These are phyloP conservation scores for Thaumetopoea pityocampa DNA, from an alignment of 1,140 invertebrate species.

Conservation along the genomic window DNA sequence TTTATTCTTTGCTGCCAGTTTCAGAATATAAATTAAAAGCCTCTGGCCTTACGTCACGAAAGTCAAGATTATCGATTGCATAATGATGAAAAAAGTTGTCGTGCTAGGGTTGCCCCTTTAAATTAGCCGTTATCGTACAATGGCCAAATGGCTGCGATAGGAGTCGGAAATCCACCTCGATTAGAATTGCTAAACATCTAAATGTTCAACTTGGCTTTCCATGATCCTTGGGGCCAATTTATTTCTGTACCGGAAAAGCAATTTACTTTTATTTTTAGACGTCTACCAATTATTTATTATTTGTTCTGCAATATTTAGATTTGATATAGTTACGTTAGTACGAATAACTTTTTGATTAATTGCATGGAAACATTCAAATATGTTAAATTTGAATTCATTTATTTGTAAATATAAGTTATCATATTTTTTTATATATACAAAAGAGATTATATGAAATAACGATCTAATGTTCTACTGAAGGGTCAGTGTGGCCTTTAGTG, in stretches of 20 bases:
- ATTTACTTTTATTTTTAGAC: too few relatives aligned
- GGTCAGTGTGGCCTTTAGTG: neutral
- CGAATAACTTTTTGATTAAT: too few relatives aligned
- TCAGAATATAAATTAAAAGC: constrained; percentile 1
- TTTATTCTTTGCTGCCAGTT: too few relatives aligned
- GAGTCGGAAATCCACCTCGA: constrained; percentile 17
- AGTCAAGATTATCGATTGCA: constrained; percentile 31
- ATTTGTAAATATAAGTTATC: too few relatives aligned
- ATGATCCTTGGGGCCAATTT: constrained; percentile 2
- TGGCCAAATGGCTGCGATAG: constrained; percentile 14
- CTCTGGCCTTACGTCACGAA: constrained; percentile 13
- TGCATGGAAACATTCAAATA: too few relatives aligned
- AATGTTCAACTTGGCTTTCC: constrained; percentile 18
- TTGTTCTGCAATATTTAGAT: too few relatives aligned
- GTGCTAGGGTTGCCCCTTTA: constrained; percentile 26
- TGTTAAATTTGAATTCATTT: too few relatives aligned
- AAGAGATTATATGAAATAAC: too few relatives aligned
- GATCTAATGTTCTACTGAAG: too few relatives aligned
- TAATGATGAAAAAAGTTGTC: constrained; percentile 36
- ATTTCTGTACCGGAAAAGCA: neutral
- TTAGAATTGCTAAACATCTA: constrained; percentile 42
- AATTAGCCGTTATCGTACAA: constrained; percentile 19
- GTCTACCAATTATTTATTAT: too few relatives aligned
- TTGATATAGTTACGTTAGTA: too few relatives aligned
- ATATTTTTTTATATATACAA: too few relatives aligned